A percentile compares a stretch with the other conserved stretches of the same genome.
Conservation (phyloP, 2,113 vertebrate genomes). For the Megalops atlanticus region DNA sequence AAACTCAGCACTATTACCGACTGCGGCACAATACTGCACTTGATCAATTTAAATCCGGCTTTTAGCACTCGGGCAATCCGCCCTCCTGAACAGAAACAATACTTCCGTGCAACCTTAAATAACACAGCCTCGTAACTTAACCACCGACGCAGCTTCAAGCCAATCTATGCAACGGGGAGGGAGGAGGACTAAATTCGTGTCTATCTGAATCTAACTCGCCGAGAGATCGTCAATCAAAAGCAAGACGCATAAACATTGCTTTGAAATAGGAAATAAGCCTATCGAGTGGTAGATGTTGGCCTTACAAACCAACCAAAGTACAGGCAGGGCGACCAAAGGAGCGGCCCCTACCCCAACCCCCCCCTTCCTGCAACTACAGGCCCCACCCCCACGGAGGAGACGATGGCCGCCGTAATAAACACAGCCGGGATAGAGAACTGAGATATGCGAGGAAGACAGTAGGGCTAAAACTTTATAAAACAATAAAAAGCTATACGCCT, state of each 20-base stretch:
- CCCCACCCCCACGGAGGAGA: constrained; percentile 67
- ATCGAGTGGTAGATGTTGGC: constrained; percentile 14
- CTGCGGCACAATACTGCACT: no score
- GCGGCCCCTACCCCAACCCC: constrained; percentile 7
- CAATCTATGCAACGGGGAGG: not conserved
- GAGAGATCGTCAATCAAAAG: not conserved
- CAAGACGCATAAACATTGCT: not conserved
- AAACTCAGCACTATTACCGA: no score
- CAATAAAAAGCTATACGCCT: constrained; percentile 34
- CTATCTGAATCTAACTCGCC: constrained; percentile 6
- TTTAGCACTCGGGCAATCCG: no score
- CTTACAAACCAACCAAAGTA: constrained; percentile 43
- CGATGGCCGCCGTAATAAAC: constrained; percentile 71
- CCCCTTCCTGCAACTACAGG: constrained; percentile 8
- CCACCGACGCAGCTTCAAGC: constrained; percentile 42
- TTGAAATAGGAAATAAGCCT: constrained; percentile 39
- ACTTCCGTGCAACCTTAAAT: not conserved
- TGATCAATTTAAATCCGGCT: no score
- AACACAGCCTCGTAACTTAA: no score
- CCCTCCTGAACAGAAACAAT: no score
- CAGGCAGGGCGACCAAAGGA: constrained; percentile 35
- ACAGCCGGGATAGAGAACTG: constrained; percentile 52
- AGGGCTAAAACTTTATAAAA: constrained; percentile 58
- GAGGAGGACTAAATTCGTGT: not conserved
- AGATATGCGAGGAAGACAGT: constrained; percentile 34